Percentiles rank a stretch among this genome's conserved stretches.
Conservation (phyloP, 2,888 invertebrate genomes). For the Lasius platythorax region DNA sequence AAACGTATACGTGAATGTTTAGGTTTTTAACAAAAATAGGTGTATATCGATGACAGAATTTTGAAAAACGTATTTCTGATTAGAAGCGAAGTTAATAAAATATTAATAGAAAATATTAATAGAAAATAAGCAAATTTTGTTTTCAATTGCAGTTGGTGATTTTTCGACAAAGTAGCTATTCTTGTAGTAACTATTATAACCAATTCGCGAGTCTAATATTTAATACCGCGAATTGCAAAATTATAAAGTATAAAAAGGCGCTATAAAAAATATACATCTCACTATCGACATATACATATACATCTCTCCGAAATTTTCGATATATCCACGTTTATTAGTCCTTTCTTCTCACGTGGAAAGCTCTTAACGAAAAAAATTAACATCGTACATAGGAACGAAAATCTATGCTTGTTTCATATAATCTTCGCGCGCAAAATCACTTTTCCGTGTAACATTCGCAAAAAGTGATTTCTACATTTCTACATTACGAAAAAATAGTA, state of each 20-base stretch:
- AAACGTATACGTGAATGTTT: not conserved
- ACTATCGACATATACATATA: not conserved
- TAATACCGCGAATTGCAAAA: not conserved
- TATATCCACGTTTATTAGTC: not conserved
- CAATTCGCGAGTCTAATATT: not conserved
- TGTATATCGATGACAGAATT: slow-evolving; percentile 7
- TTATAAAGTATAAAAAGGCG: not conserved
- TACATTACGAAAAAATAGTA: not conserved
- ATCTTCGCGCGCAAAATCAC: not conserved
- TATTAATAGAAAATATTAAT: not conserved
- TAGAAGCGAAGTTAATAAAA: not conserved
- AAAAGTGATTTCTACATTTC: not conserved
- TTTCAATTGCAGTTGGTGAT: not conserved
- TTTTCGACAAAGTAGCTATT: not conserved
- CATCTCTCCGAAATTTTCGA: not conserved
- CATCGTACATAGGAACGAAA: not conserved
- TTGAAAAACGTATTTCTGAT: not conserved
- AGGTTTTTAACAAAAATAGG: not conserved
- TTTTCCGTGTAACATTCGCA: not conserved
- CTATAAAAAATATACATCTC: not conserved
- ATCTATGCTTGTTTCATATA: not conserved
- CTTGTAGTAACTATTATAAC: not conserved
- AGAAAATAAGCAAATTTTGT: not conserved
- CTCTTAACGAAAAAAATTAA: not conserved
- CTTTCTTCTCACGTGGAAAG: not conserved